Conservation (phyloP, 2,888 invertebrate species). For the Folsomia candida region DNA sequence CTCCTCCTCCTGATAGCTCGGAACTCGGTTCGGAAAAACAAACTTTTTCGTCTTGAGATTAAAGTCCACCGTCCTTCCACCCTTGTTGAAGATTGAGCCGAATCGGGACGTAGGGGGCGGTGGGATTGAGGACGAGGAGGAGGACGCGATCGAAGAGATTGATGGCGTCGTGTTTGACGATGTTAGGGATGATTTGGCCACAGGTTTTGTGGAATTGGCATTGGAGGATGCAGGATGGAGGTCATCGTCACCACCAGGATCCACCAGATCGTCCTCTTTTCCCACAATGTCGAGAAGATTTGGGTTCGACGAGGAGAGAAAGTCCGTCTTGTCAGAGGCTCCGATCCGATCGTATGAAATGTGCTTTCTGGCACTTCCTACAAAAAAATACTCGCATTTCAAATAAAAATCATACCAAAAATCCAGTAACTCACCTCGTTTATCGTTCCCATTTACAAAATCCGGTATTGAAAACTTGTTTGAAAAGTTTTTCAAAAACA, state of each 20-base stretch:
- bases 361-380: neutral
- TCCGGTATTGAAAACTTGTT: constrained; percentile 21
- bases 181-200: constrained; percentile 1
- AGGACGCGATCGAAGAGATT: neutral
- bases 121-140: neutral
- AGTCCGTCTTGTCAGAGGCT: constrained; percentile 17
- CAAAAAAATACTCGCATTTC: too few species aligned
- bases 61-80: neutral
- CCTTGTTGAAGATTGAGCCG: neutral
- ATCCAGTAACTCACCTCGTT: too few species aligned
- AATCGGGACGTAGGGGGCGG: too few species aligned
- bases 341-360: constrained; percentile 16
- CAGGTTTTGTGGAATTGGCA: neutral
- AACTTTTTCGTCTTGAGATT: neutral
- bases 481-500: constrained; percentile 23
- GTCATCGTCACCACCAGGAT: neutral
- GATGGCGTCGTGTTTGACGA: neutral
- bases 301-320: constrained; percentile 24
- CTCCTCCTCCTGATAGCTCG: neutral
- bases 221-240: neutral
- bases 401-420: too few species aligned
- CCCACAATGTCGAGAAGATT: constrained; percentile 20
- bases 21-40: neutral
- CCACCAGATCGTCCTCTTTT: neutral
- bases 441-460: constrained; percentile 14